Evolutionary conservation across 2,113 vertebrate genomes (phyloP).

Genomic region (Rhinopomastus cyanomelas): DNA sequence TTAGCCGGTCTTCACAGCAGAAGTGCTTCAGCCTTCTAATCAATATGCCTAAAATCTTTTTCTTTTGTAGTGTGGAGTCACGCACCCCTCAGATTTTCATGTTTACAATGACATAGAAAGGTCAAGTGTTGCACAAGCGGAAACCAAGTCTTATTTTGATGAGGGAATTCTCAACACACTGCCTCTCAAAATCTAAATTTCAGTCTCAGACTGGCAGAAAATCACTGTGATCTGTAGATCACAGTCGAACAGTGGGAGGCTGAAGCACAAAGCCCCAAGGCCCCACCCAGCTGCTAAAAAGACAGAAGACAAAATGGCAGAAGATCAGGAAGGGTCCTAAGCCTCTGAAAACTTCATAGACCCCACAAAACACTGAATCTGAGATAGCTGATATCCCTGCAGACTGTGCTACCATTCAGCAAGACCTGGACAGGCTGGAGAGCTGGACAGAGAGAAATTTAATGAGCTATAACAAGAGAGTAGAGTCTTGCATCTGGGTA

Average conservation of each 20-base stretch:
- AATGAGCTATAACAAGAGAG: too few species aligned
- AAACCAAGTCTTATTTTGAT: rapidly evolving
- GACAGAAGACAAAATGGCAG: neutral
- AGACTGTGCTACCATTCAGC: too few species aligned
- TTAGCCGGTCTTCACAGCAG: too few species aligned
- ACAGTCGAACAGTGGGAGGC: neutral
- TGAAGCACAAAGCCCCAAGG: neutral
- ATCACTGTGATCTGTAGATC: neutral
- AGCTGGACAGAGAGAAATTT: too few species aligned
- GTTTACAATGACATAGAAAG: neutral
- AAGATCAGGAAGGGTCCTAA: neutral
- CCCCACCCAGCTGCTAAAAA: neutral
- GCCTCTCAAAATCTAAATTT: neutral
- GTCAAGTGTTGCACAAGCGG: neutral
- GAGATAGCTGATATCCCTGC: neutral
- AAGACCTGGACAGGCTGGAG: too few species aligned
- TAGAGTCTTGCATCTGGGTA: too few species aligned
- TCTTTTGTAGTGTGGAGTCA: neutral
- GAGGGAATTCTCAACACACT: neutral
- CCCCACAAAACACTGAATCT: neutral
- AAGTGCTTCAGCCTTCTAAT: too few species aligned
- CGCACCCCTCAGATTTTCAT: neutral
- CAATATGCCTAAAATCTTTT: neutral
- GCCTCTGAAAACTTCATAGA: neutral
- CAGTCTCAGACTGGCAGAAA: neutral